Evolutionary conservation across 1,140 invertebrate species (phyloP), one percentile per base, ranked within the genome.

Genomic region (Penaeus vannamei): DNA sequence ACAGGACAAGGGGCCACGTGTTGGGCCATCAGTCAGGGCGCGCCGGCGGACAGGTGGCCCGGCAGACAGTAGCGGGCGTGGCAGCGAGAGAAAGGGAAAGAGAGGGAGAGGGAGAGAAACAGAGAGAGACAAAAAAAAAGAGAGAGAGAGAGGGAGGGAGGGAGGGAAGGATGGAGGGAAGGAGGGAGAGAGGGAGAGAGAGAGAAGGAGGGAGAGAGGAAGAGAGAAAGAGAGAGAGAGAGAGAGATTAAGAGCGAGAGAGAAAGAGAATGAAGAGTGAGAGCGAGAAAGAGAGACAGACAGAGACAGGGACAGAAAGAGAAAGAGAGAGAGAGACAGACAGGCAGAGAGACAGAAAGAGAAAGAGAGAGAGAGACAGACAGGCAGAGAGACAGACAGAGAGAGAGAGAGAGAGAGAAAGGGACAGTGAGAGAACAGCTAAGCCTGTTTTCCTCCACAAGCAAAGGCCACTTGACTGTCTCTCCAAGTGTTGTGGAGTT

Each of bases 351-450:
- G 17, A 46, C 19, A 84, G 22, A n/a, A 3, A n/a, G 26, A 66
- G 61, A 62, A 29, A 85, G 60, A 85, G 26, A 62, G 61, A 85
- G 77, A n/a, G 26, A 76, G 60, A 85, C 0, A 29, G n/a, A 62
- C 1, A 85, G 53, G 53, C 17, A 53, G 53, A 8, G 53, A 53
- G 8, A 53, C 10, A 10, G 17, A 53, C 10, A 17, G 53, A 53
- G 53, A 53, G 53, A 53, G 17, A 53, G 17, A 53, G 5, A 53
- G 53, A 53, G 36, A 42, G 36, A 42, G 3, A 42, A 42, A 2
- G n/a, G n/a, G n/a, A n/a, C n/a, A n/a, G n/a, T 46, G 53, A 53
- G 53, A 53, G 53, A 53, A 14, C 1, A 17, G 8, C 53, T 53
- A 17, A 53, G 17, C 10, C 14, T 53, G 53, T 53, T 53, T 53